Percentiles rank a stretch among this genome's conserved stretches.
phyloP scores from a whole-genome alignment of 2,797 vertebrate genomes.

The Remorina albescens region DNA sequence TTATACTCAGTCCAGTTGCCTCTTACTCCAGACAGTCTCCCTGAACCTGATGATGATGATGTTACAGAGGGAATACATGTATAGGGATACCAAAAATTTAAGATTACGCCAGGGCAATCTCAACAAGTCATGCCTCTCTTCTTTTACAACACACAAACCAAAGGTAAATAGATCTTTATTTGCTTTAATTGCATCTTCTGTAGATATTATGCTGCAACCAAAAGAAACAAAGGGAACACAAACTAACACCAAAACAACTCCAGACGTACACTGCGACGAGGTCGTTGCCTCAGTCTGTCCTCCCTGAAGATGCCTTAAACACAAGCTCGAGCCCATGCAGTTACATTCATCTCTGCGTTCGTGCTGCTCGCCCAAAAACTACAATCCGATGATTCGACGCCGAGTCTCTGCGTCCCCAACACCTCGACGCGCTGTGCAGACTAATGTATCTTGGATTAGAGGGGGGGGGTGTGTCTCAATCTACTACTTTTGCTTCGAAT shows the following conservation, averaged over 20 bases:
- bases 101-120: too few relatives aligned
- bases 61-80: too few relatives aligned
- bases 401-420: too few relatives aligned
- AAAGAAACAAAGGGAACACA: conserved; percentile 29
- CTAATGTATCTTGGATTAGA: conserved; percentile 6
- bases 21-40: too few relatives aligned
- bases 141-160: neutral
- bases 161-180: conserved; percentile 67
- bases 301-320: conserved; percentile 66
- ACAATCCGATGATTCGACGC: neutral
- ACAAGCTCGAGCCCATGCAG: conserved; percentile 64
- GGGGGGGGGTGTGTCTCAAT: too few relatives aligned
- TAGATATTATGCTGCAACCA: conserved; percentile 41
- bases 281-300: conserved; percentile 19
- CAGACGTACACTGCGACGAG: conserved; percentile 32
- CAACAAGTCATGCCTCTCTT: too few relatives aligned
- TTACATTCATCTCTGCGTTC: conserved; percentile 31
- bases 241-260: too few relatives aligned
- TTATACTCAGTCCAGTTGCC: too few relatives aligned
- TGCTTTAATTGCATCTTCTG: conserved; percentile 51
- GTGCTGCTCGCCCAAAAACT: neutral
- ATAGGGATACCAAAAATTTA: too few relatives aligned
- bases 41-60: too few relatives aligned
- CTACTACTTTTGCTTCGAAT: neutral
- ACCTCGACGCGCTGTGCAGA: too few relatives aligned